A percentile compares a stretch with the other conserved stretches of the same genome.
These are phyloP conservation scores for Ranitomeya variabilis DNA, from an alignment of 2,113 vertebrate species.

Conservation along the genomic window DNA sequence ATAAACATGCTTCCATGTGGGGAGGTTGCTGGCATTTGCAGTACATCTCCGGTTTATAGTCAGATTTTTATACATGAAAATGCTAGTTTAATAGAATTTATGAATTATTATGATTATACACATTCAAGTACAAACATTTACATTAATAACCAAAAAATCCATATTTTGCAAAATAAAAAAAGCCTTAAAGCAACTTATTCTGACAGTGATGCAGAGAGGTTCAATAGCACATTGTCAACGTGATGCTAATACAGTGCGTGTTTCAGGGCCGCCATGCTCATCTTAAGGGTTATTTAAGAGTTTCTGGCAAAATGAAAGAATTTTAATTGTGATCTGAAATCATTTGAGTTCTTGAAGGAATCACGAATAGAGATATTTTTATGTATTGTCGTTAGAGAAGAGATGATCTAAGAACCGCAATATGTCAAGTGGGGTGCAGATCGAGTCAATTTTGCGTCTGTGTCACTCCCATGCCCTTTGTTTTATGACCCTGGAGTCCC, in stretches of 20 bases:
- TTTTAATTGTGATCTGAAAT: constrained; percentile 35
- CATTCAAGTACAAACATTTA: not conserved
- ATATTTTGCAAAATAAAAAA: not conserved
- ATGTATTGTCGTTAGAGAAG: constrained; percentile 9
- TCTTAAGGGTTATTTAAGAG: not conserved
- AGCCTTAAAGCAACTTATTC: not conserved
- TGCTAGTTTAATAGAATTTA: too few species aligned
- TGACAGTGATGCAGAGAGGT: not conserved
- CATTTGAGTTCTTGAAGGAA: not conserved
- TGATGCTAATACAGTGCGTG: not conserved
- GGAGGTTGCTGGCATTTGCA: too few species aligned
- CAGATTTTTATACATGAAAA: too few species aligned
- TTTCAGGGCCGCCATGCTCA: not conserved
- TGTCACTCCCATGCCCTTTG: constrained; percentile 54
- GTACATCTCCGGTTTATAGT: too few species aligned
- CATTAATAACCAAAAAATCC: not conserved
- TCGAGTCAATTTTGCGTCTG: constrained; percentile 34
- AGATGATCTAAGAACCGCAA: not conserved
- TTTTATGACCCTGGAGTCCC: constrained; percentile 50
- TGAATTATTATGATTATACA: not conserved
- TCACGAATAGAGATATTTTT: constrained; percentile 27
- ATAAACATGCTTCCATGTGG: too few species aligned
- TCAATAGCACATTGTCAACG: not conserved
- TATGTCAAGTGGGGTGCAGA: constrained; percentile 23
- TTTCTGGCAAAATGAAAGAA: constrained; percentile 17